Base-by-base conservation (phyloP, 1,140 invertebrate genomes). In the Scaptodrosophila lebanonensis region DNA sequence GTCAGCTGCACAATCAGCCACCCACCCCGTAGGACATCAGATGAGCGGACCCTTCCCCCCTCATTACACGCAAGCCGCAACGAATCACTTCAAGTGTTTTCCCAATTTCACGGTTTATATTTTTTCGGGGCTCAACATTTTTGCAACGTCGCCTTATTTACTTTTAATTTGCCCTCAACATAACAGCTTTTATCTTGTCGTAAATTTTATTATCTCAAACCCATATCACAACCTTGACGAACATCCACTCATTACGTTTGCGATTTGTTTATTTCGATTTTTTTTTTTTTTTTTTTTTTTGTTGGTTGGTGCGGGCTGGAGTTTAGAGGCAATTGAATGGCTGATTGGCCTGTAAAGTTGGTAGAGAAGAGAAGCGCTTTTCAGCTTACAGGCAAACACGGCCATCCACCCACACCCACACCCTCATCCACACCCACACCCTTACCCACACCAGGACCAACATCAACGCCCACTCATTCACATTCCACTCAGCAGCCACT, bases 51-150 rank as follows among this genome's bases (percentile, higher is more conserved):
- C 17, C 32, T 38, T 50, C 54, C 43, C 43, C 70, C 53, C 32
- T n/a, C 20, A 11, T 7, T 5, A 16, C 12, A 11, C 18, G 36
- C 27, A 36, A 39, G 49, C 60, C 73, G 54, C 56, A 79, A 39
- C 73, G 69, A 79, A 79, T 79, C 75, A 82, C 51, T 82, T 79
- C 73, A 62, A 79, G 75, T 79, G 73, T 73, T 68, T 69, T 82
- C 45, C 56, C 62, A 79, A 79, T 79, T 79, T 79, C 75, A 79
- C 75, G 75, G 59, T 67, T 49, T 68, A 45, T 71, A 62, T 66
- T 64, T 49, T 42, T 70, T 36, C 38, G 9, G 5, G 17, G 27
- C 15, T 8, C 30, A 6, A 32, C 27, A 39, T 39, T 66, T 66
- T 51, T 27, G 47, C 50, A 47, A 40, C 35, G 25, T 51, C 73